Evolutionary conservation across 2,888 invertebrate species (phyloP).

Genomic region (Phortica okadai): DNA sequence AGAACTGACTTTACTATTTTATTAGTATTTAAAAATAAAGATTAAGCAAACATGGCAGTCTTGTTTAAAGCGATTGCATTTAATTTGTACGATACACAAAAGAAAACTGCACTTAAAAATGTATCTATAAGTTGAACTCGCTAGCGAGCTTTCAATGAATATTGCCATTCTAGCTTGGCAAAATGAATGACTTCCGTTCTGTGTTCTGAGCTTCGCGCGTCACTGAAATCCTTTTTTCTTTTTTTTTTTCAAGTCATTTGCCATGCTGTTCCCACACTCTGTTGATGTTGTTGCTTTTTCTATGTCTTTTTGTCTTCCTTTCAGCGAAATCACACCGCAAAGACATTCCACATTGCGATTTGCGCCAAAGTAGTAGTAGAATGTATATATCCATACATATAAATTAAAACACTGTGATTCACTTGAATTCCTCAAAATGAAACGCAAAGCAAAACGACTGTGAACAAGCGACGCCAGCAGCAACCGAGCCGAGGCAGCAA

Average conservation of each 20-base stretch:
- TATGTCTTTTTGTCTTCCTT: not conserved
- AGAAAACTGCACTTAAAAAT: not conserved
- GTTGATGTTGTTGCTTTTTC: not conserved
- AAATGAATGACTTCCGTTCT: conserved; percentile 20
- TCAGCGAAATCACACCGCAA: conserved; percentile 1
- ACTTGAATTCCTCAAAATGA: conserved; percentile 38
- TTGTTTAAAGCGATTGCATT: too few species aligned
- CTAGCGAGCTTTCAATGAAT: not conserved
- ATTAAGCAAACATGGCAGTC: too few species aligned
- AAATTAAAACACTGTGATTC: conserved; percentile 41
- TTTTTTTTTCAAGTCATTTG: not conserved
- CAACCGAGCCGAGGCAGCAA: conserved; percentile 5
- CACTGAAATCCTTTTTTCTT: conserved; percentile 3
- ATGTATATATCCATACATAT: conserved; percentile 6
- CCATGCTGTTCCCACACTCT: conserved; percentile 36
- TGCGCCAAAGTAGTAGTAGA: conserved; percentile 10
- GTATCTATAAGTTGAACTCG: not conserved
- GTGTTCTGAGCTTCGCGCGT: not conserved
- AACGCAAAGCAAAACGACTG: not conserved
- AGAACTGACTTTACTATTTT: too few species aligned
- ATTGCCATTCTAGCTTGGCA: not conserved
- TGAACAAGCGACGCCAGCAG: conserved; percentile 2
- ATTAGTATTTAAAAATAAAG: too few species aligned
- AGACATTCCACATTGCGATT: conserved; percentile 18
- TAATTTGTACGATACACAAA: too few species aligned